Base-by-base conservation (phyloP, 2,113 vertebrate species). In the Andinoacara biseriatus region DNA sequence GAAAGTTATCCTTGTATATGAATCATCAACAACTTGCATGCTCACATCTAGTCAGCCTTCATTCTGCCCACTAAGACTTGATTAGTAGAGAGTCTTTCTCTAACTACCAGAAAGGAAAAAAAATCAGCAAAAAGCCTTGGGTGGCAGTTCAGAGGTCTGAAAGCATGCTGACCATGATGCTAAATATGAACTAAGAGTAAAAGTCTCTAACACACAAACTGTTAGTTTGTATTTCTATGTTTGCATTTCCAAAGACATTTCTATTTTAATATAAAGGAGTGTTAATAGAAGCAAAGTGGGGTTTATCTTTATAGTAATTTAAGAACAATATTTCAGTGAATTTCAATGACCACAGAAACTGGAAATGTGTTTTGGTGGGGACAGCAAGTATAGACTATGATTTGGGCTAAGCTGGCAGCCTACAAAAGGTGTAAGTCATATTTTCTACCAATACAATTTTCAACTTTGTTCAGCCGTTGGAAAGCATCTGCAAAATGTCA, bases 401-500 rank as follows among this genome's bases (percentile, higher is more conserved):
- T 17, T 26, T 29, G 46, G 80, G 33, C 63, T 49, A 69, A 49
- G 40, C 52, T 13, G 24, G 24, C 65, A 20, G 24, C 43, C 65
- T 72, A 52, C 26, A 72, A 72, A 72, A 24, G 26, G 43, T 43
- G 49, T 43, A 69, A 69, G 26, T 69, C 43, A 69, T 69, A 43
- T 69, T 69, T 69, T 69, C 65, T 20, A 20, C 20, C 17, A 1
- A 52, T 31, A 69, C 9, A 72, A 13, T 52, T 52, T 52, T 52
- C 24, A 52, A 72, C 17, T 31, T 60, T 54, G 56, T 52, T 83
- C 38, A 49, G 4, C 24, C 15, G 5, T 35, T 76, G 20, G 46
- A 72, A 88, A 83, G 24, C 49, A 6, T 31, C 26, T 52, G 65
- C 26, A 72, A 52, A 72, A 72, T 72, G 9, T 40, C n/a, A 75